Evolutionary conservation across 2,113 vertebrate genomes (phyloP), one percentile per base, ranked within the genome.

Genomic region (Condylura cristata): DNA sequence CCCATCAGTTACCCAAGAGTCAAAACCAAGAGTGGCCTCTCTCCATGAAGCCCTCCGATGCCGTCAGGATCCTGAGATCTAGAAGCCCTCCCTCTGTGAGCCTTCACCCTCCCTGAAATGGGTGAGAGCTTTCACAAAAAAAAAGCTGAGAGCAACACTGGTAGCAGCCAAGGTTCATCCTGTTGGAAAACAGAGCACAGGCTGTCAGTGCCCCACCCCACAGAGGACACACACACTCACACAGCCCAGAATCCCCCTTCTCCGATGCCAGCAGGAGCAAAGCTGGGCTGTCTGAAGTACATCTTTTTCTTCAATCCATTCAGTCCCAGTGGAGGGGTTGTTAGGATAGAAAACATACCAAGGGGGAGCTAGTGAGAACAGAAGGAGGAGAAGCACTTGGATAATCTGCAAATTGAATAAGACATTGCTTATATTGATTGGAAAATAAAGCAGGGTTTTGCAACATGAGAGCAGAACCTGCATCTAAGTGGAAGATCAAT

Each of bases 131-230:
- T n/a, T 11, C 81, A 20, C 12, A 5, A 74, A 39, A 7, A 28
- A 44, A 79, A 66, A 32, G 11, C 68, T 48, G 65, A 24, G 46
- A 74, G 44, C 18, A 34, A 74, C 7, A 34, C 2, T 6, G 24
- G 30, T 28, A n/a, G 28, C 28, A 86, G 87, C 28, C 26, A 48
- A 61, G 26, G 4, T 32, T 28, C 32, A 7, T 41, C 28, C 46
- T 37, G 13, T 14, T 53, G 22, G 63, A 86, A 34, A 8, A 12
- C 7, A 8, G 34, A 72, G 28, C 30, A 22, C 3, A 26, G 12
- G 4, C 20, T 22, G 20, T 8, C 53, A 24, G 53, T 8, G 20
- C 14, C 28, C 22, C 0, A 0, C 3, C 26, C 30, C 2, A 0
- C 0, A 28, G 2, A 39, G 32, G 1, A 39, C 65, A 28, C 46